phyloP scores from a whole-genome alignment of 2,797 vertebrate genomes.

The Sebastes iracundus region DNA sequence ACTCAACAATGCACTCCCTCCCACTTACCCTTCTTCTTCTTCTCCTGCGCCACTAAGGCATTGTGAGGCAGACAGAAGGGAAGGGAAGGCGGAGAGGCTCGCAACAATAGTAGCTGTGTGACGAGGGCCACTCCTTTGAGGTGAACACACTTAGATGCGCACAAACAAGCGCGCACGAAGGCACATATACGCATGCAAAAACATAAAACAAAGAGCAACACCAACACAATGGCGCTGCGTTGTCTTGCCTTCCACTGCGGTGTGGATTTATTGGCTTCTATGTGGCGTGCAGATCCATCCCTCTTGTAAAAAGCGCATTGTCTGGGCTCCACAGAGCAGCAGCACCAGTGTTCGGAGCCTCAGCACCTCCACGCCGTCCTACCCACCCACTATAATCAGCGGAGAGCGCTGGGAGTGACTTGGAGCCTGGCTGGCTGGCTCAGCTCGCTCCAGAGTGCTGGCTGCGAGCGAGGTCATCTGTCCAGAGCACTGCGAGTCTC shows the following conservation, averaged over 20 bases:
- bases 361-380: conserved; percentile 55
- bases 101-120: conserved; percentile 75
- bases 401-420: conserved; percentile 47
- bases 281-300: conserved; percentile 53
- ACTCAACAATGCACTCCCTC: conserved; percentile 25
- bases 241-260: conserved; percentile 49
- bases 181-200: conserved; percentile 35
- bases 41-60: conserved; percentile 25
- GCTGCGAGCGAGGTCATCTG: conserved; percentile 66
- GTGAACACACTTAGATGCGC: conserved; percentile 36
- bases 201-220: conserved; percentile 44
- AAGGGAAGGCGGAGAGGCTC: conserved; percentile 39
- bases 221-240: conserved; percentile 56
- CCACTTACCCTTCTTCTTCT: conserved; percentile 16
- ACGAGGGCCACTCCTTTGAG: conserved; percentile 58
- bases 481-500: conserved; percentile 52
- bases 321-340: conserved; percentile 37
- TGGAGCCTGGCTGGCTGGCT: conserved; percentile 69
- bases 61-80: conserved; percentile 24
- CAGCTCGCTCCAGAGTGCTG: conserved; percentile 47
- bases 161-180: conserved; percentile 19
- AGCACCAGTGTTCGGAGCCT: conserved; percentile 48
- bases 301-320: conserved; percentile 55
- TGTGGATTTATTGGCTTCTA: conserved; percentile 67
- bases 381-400: conserved; percentile 64